phyloP scores from a whole-genome alignment of 92 coral and sea anemone species.

The Heteractis magnifica region DNA sequence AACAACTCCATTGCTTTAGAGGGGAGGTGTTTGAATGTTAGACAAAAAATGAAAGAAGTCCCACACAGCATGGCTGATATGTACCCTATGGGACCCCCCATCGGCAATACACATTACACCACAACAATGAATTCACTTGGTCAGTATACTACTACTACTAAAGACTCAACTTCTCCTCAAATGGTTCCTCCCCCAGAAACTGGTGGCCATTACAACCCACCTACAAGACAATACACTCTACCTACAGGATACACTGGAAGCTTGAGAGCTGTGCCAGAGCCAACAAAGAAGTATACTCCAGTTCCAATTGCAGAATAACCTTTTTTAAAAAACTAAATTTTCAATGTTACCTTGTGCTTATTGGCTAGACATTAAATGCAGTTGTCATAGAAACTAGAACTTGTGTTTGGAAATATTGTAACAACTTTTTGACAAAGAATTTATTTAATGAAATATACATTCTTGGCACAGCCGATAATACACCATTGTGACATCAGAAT shows the following conservation, averaged over 20 bases:
- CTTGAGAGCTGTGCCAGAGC: slow-evolving; percentile 11
- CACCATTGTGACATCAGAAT: background rate
- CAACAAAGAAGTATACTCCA: background rate
- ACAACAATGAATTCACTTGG: slow-evolving; percentile 36
- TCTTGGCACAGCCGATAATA: background rate
- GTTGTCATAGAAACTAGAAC: background rate
- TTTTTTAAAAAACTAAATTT: background rate
- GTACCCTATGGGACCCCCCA: slow-evolving; percentile 38
- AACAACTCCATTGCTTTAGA: slow-evolving; percentile 94
- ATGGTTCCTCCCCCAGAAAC: slow-evolving; percentile 28
- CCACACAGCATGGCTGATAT: slow-evolving; percentile 89
- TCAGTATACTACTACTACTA: slow-evolving; percentile 35
- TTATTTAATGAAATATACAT: background rate
- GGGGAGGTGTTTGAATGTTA: slow-evolving; percentile 86
- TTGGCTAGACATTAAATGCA: background rate
- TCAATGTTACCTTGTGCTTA: background rate
- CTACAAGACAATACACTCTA: slow-evolving; percentile 28
- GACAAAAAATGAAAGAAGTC: slow-evolving; percentile 87
- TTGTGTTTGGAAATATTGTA: background rate
- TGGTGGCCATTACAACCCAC: slow-evolving; percentile 26
- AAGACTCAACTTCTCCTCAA: slow-evolving; percentile 17
- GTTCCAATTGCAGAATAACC: slow-evolving; percentile 28
- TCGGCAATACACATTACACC: slow-evolving; percentile 39
- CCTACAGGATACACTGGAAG: slow-evolving; percentile 35
- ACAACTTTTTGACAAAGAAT: background rate